Conservation (phyloP, 2,888 invertebrate genomes). For the Uropetala carovei region DNA sequence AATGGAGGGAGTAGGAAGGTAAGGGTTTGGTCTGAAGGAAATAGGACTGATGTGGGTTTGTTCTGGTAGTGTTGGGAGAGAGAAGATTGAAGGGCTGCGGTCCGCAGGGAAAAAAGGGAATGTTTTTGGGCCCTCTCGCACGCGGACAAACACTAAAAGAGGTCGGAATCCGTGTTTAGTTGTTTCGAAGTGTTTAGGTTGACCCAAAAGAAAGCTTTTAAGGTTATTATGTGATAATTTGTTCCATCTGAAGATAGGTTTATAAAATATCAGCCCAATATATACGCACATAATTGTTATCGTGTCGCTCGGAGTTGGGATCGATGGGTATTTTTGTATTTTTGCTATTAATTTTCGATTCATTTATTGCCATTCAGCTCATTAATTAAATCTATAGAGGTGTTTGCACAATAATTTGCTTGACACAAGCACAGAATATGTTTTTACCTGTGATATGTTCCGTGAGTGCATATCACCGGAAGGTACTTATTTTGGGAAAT, state of each 20-base stretch:
- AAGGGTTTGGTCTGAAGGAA: slow-evolving; percentile 15
- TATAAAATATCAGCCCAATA: background rate
- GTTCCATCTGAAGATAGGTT: background rate
- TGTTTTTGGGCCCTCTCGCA: background rate
- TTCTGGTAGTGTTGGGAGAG: slow-evolving; percentile 20
- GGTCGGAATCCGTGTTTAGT: slow-evolving; percentile 34
- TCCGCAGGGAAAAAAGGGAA: slow-evolving; percentile 25
- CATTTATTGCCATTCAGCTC: too few relatives aligned
- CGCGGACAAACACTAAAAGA: slow-evolving; percentile 34
- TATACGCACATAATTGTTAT: too few relatives aligned
- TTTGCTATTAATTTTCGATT: too few relatives aligned
- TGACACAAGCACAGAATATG: too few relatives aligned
- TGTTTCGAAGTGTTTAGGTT: slow-evolving; percentile 26
- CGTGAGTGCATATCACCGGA: too few relatives aligned
- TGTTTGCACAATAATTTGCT: too few relatives aligned
- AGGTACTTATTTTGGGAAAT: too few relatives aligned
- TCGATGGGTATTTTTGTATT: too few relatives aligned
- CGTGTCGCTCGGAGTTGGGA: too few relatives aligned
- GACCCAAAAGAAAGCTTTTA: slow-evolving; percentile 24
- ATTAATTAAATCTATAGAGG: too few relatives aligned
- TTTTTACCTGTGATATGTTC: too few relatives aligned
- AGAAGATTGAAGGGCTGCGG: slow-evolving; percentile 56
- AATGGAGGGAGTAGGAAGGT: background rate
- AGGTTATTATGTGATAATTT: slow-evolving; percentile 21
- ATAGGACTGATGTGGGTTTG: slow-evolving; percentile 51